Evolutionary conservation across 2,113 vertebrate genomes (phyloP).

Genomic region (Psettodes erumei): DNA sequence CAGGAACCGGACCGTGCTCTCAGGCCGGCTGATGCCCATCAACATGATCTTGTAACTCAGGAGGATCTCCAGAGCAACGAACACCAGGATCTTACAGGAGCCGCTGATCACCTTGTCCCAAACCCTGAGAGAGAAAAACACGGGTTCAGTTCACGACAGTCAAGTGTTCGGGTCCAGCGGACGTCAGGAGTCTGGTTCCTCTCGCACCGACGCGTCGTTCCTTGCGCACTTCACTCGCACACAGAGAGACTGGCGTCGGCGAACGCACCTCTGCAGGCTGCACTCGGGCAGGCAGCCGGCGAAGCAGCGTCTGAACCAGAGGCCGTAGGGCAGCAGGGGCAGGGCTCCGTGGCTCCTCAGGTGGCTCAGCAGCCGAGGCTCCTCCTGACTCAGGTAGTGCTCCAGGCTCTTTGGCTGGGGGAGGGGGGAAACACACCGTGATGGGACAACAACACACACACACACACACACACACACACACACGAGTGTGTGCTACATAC

Average conservation of each 20-base stretch:
- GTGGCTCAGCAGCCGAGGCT: conserved; percentile 88
- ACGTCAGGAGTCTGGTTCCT: too few species aligned
- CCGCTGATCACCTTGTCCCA: conserved; percentile 99
- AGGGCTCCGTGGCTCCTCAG: conserved; percentile 86
- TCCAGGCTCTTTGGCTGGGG: conserved; percentile 94
- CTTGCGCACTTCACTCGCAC: too few species aligned
- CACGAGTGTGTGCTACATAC: too few species aligned
- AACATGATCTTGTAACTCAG: conserved; percentile 95
- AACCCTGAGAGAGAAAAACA: conserved; percentile 81
- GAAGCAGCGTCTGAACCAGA: conserved; percentile 96
- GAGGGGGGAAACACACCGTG: conserved; percentile 15
- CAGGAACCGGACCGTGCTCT: conserved; percentile 89
- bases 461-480: too few species aligned
- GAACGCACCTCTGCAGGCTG: conserved; percentile 91
- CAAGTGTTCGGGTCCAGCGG: too few species aligned
- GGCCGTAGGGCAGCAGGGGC: conserved; percentile 87
- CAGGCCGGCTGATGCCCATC: conserved; percentile 87
- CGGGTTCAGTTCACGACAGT: not conserved
- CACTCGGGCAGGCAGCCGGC: conserved; percentile 95
- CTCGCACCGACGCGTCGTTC: too few species aligned
- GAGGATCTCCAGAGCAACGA: conserved; percentile 95
- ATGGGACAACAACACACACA: too few species aligned
- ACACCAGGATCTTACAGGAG: conserved; percentile 97
- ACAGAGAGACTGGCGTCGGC: too few species aligned
- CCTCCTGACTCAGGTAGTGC: conserved; percentile 94